Evolutionary conservation across 2,113 vertebrate genomes (phyloP).

Genomic region (Lycaon pictus): DNA sequence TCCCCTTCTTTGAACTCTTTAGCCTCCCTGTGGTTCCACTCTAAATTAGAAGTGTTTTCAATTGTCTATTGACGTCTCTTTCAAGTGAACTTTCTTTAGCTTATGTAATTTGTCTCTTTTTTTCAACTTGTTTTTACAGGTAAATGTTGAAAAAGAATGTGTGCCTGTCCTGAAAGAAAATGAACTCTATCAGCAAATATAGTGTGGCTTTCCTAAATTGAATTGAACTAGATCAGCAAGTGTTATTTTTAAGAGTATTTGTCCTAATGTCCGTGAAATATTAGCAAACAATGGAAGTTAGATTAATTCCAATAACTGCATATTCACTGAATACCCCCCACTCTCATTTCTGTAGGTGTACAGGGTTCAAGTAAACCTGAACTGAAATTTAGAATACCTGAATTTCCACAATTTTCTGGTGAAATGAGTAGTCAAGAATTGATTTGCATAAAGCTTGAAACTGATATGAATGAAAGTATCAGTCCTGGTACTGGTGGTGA

Average conservation of each 20-base stretch:
- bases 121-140: conserved; percentile 25
- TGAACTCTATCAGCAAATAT: conserved; percentile 17
- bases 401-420: not conserved
- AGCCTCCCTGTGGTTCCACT: not conserved
- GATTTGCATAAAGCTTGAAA: conserved; percentile 8
- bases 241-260: conserved; percentile 48
- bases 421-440: not conserved
- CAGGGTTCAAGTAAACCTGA: not conserved
- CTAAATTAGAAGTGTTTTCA: not conserved
- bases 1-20: not conserved
- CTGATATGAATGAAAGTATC: conserved; percentile 15
- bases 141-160: conserved; percentile 41
- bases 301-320: conserved; percentile 46
- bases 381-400: not conserved
- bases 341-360: not conserved
- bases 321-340: not conserved
- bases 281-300: conserved; percentile 45
- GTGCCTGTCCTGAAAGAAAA: conserved; percentile 7
- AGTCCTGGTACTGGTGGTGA: not conserved
- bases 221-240: conserved; percentile 11
- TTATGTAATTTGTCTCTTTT: conserved; percentile 30
- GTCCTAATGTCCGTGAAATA: conserved; percentile 39
- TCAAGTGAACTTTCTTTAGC: conserved; percentile 31
- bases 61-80: conserved; percentile 47
- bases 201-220: not conserved